Percentiles rank a stretch among this genome's conserved stretches.
Conservation (phyloP, 23 tunicate genomes). For the Halocynthia roretzi region DNA sequence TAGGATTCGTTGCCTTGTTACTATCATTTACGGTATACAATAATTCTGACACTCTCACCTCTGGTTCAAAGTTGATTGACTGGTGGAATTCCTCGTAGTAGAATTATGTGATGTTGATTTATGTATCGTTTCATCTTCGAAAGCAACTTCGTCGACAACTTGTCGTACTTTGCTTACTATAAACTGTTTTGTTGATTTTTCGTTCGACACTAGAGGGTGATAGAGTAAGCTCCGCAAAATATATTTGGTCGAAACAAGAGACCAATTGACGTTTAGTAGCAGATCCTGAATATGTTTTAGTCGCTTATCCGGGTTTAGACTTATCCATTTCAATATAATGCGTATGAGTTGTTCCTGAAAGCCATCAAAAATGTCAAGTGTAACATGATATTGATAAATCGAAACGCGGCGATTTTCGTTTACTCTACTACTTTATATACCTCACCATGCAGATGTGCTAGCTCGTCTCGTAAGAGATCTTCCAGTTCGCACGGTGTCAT, state of each 20-base stretch:
- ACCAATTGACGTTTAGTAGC: constrained; percentile 13
- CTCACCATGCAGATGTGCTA: constrained; percentile 50
- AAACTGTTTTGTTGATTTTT: constrained; percentile 9
- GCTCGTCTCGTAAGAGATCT: constrained; percentile 29
- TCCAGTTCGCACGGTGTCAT: constrained; percentile 28
- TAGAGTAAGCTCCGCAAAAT: constrained; percentile 13
- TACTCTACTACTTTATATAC: constrained; percentile 5
- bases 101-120: too few species aligned
- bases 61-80: not conserved
- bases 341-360: constrained; percentile 5
- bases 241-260: constrained; percentile 12
- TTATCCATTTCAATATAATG: constrained; percentile 22
- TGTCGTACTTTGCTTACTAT: constrained; percentile 9
- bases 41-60: not conserved
- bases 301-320: not conserved
- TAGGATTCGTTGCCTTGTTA: constrained; percentile 4
- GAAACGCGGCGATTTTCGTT: not conserved
- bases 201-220: constrained; percentile 4
- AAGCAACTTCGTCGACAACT: constrained; percentile 2
- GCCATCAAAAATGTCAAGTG: not conserved
- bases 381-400: not conserved
- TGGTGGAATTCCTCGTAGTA: not conserved
- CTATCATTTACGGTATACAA: not conserved
- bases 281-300: constrained; percentile 4
- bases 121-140: not conserved